Base-by-base conservation (phyloP, 2,797 vertebrate species). In the Manis crassicaudata region DNA sequence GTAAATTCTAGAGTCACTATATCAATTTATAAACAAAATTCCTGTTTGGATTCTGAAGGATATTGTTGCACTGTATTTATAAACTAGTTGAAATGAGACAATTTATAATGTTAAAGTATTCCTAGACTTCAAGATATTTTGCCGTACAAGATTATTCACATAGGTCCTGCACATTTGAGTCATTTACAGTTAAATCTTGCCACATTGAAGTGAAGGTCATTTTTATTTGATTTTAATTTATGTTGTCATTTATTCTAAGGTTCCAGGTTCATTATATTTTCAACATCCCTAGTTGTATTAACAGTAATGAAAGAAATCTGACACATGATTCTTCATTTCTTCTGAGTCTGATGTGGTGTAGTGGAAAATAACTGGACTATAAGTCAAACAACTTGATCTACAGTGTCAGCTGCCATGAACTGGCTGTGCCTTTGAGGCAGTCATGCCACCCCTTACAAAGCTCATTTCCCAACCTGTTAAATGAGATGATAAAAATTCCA, bases 11-110 rank as follows among this genome's bases (percentile, higher is more conserved):
- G 8, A 87, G 79, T 43, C 60, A 50, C 58, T 32, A 46, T 5
- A 5, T 87, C 75, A 96, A 75, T 25, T 81, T 80, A 79, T 86
- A 90, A 92, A 80, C 46, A 89, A 86, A 86, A 77, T 77, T 76
- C 37, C 23, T 88, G 25, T 54, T 56, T 88, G 46, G 58, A 95
- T 87, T 83, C 25, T 89, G 37, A 86, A 79, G 50, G 8, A 25
- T 40, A 82, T 0, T 65, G 35, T 16, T 50, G 3, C 6, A 60
- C 23, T 76, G 11, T 46, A 82, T 92, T 62, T 67, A 73, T 73
- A 79, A 92, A 58, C 84, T 43, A 82, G 43, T 13, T 83, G 25
- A 50, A 94, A 82, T 2, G 7, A 76, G 32, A 72, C 1, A 56
- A n/a, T 67, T 88, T 50, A 81, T 43, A 76, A 81, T 9, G 52